A percentile compares a stretch with the other conserved stretches of the same genome.
Conservation (phyloP, 2,888 invertebrate genomes). For the Notodonta ziczac region DNA sequence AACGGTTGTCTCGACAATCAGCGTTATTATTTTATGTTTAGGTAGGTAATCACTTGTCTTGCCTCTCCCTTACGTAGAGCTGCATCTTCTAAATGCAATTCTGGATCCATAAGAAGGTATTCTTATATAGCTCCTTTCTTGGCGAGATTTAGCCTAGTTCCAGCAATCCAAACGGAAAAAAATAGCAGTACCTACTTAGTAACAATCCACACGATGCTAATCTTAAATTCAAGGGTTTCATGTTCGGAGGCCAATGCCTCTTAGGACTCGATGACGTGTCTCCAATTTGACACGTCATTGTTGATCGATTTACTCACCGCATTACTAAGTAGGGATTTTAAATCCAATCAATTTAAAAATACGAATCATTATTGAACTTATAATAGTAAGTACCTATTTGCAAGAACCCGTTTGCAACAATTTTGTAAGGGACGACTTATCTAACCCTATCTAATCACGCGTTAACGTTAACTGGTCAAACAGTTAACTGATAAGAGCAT, state of each 20-base stretch:
- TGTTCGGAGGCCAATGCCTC: not conserved
- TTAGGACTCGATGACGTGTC: not conserved
- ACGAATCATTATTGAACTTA: not conserved
- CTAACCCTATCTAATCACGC: slow-evolving; percentile 52
- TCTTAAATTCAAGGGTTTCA: not conserved
- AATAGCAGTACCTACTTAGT: too few species aligned
- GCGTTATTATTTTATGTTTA: not conserved
- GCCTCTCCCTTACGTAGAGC: too few species aligned
- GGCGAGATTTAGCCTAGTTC: too few species aligned
- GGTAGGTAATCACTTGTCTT: not conserved
- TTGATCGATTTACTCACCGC: not conserved
- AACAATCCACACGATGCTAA: too few species aligned
- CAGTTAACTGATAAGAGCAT: slow-evolving; percentile 48
- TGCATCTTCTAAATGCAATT: too few species aligned
- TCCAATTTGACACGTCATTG: not conserved
- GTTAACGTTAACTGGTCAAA: slow-evolving; percentile 43
- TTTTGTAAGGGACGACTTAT: not conserved
- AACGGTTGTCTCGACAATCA: too few species aligned
- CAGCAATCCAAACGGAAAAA: too few species aligned
- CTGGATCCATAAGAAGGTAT: too few species aligned
- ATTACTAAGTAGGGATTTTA: not conserved
- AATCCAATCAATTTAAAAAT: not conserved
- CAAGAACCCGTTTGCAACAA: not conserved
- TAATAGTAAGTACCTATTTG: not conserved
- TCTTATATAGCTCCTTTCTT: too few species aligned